These are phyloP conservation scores for Cephalotes varians DNA, from an alignment of 2,888 invertebrate species.

Conservation along the genomic window DNA sequence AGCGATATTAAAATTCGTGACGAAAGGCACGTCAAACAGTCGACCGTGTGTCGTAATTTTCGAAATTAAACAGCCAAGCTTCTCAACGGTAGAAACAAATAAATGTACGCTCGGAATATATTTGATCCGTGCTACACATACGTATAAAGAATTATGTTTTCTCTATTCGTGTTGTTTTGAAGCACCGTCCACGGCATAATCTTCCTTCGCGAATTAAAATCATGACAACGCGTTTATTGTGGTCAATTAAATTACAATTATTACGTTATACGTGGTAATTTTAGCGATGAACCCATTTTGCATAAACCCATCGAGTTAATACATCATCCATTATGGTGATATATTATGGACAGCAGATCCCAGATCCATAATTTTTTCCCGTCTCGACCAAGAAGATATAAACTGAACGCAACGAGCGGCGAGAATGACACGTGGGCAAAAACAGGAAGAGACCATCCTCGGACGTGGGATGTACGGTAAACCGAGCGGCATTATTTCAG, in stretches of 20 bases:
- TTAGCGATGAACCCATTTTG: background rate
- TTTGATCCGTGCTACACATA: too few species aligned
- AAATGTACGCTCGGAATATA: background rate
- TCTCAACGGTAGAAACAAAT: background rate
- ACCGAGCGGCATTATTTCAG: conserved; percentile 74
- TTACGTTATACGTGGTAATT: background rate
- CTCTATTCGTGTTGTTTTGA: background rate
- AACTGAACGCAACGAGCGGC: background rate
- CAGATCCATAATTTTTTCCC: conserved; percentile 3
- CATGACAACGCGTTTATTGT: background rate
- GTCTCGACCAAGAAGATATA: background rate
- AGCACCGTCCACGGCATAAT: background rate
- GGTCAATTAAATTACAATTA: conserved; percentile 9
- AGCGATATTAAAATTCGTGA: conserved; percentile 2
- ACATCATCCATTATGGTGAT: background rate
- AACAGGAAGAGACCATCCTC: conserved; percentile 32
- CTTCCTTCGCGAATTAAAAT: background rate
- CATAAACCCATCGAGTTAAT: background rate
- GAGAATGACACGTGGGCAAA: background rate
- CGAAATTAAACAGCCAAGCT: background rate
- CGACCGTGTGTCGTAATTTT: background rate
- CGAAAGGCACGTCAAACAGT: background rate
- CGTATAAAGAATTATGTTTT: background rate
- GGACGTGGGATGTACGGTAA: conserved; percentile 23
- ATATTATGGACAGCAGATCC: background rate